Conservation (phyloP, 2,113 vertebrate species). For the Coregonus clupeaformis region DNA sequence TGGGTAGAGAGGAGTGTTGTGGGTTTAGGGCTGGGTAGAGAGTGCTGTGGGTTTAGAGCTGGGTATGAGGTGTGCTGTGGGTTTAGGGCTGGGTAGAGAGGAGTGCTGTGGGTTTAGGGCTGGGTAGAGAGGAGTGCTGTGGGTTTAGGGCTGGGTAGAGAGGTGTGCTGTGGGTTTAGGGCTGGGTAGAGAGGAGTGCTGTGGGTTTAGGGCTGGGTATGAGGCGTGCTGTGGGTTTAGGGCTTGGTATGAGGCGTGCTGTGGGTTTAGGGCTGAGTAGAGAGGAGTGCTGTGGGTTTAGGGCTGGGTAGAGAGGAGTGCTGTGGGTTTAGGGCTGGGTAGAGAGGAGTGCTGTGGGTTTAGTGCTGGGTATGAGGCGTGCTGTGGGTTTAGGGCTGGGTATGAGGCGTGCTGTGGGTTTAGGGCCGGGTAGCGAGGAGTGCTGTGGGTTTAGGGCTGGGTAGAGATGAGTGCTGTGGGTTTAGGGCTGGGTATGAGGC, state of each 20-base stretch:
- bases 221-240: conserved; percentile 33
- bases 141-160: too few relatives aligned
- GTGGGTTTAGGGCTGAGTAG: conserved; percentile 35
- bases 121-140: conserved; percentile 30
- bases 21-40: too few relatives aligned
- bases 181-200: too few relatives aligned
- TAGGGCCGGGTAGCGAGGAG: not conserved
- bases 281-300: conserved; percentile 31
- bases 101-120: conserved; percentile 35
- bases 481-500: not conserved
- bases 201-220: conserved; percentile 35
- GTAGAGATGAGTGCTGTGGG: too few relatives aligned
- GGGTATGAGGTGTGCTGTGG: conserved; percentile 20
- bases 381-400: conserved; percentile 37
- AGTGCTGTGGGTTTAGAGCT: conserved; percentile 22
- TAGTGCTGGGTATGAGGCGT: conserved; percentile 6
- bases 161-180: conserved; percentile 32
- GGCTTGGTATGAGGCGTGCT: conserved; percentile 4
- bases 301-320: too few relatives aligned
- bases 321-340: conserved; percentile 35
- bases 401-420: too few relatives aligned
- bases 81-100: too few relatives aligned
- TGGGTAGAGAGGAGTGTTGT: conserved; percentile 30
- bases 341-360: conserved; percentile 29
- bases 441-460: conserved; percentile 39